These are phyloP conservation scores for Temnothorax nylanderi DNA, from an alignment of 1,140 invertebrate species.

Conservation along the genomic window DNA sequence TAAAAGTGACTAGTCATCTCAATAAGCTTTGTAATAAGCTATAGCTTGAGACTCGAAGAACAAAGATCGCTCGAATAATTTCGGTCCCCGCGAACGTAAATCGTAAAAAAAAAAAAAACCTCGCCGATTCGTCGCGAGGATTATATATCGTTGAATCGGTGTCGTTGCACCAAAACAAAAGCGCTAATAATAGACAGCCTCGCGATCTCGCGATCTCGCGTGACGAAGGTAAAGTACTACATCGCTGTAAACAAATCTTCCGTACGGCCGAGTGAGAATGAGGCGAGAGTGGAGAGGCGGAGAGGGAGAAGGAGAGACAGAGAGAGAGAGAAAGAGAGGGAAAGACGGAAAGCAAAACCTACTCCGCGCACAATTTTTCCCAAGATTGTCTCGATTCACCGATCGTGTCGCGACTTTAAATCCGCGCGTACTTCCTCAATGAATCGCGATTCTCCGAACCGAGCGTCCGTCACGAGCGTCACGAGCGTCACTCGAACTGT, in stretches of 20 bases:
- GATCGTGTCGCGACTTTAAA: too few relatives aligned
- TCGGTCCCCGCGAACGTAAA: neutral
- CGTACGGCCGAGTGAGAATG: neutral
- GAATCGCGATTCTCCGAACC: too few relatives aligned
- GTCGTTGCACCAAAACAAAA: slow-evolving; percentile 74
- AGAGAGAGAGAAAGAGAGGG: neutral
- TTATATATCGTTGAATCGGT: slow-evolving; percentile 6
- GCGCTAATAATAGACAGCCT: slow-evolving; percentile 65
- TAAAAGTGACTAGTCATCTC: neutral
- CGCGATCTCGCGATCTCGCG: slow-evolving; percentile 50
- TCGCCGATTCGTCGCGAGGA: neutral
- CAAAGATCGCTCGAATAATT: neutral
- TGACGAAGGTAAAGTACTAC: neutral
- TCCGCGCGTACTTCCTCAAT: too few relatives aligned
- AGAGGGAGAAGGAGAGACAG: neutral
- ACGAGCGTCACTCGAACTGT: too few relatives aligned
- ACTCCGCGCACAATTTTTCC: neutral
- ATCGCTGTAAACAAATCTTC: neutral
- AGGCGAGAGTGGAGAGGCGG: neutral
- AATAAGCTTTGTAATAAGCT: too few relatives aligned
- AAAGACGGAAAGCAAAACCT: too few relatives aligned
- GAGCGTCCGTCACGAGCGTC: too few relatives aligned
- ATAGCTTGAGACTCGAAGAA: neutral
- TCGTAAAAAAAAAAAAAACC: neutral
- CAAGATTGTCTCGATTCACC: neutral